Evolutionary conservation across 2,113 vertebrate species (phyloP), one percentile per base, ranked within the genome.

Genomic region (Lepus timidus): DNA sequence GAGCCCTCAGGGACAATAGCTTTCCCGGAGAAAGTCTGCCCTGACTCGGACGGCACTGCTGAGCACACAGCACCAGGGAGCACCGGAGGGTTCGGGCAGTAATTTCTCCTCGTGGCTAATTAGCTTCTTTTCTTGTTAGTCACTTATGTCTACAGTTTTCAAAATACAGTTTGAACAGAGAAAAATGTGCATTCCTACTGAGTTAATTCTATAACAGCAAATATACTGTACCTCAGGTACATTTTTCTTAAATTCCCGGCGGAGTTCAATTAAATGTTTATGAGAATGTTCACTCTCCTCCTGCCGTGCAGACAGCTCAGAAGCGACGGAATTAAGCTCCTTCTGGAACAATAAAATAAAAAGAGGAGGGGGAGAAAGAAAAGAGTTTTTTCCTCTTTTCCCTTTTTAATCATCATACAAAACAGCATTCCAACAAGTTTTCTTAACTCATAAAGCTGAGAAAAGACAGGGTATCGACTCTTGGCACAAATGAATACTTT

Each of bases 201-300:
- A 95, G 98, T 94, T 98, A 98, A 98, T 97, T 98, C 98, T 85
- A 93, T 61, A 90, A 39, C 92, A 96, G 97, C 97, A 98, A 97
- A 97, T 92, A 96, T 96, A 98, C 98, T 98, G 88, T 99, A 99
- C 99, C 99, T 99, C 99, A 95, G 99, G 99, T 98, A 99, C 98
- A 98, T 99, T 99, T 98, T 99, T 99, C 99, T 99, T 99, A 98
- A 99, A 99, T 98, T 99, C 99, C 97, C 98, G 98, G 97, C 99
- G 99, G 99, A 99, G 99, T 98, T 99, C 99, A 98, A 99, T 98
- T 98, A 99, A 99, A 98, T 99, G 99, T 98, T 99, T 99, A 98
- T 99, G 99, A 98, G 99, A 98, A 98, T 98, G 98, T 3, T 98
- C 97, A 20, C 98, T 98, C 97, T 99, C 98, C 97, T 99, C 99